Percentiles rank a stretch among this genome's conserved stretches.
Evolutionary conservation across 2,888 invertebrate species (phyloP).

Genomic region (Cheilosia urbana): DNA sequence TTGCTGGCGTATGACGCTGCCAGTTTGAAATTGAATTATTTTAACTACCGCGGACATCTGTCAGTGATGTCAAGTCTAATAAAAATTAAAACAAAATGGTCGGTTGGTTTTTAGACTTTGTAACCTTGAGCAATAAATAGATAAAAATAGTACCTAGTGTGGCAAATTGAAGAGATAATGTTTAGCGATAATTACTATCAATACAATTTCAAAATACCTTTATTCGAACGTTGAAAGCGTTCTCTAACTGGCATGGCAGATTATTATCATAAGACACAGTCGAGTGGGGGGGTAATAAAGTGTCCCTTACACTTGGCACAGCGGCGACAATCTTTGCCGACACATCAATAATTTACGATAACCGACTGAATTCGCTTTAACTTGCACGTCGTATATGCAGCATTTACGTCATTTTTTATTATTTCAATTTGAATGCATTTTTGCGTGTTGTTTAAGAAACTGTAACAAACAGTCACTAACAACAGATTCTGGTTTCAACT

Average conservation of each 20-base stretch:
- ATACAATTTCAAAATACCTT: background rate
- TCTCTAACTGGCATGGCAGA: background rate
- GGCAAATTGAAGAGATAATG: constrained; percentile 2
- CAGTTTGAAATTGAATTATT: background rate
- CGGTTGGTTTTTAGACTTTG: background rate
- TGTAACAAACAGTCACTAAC: no score
- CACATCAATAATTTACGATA: background rate
- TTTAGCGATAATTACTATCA: background rate
- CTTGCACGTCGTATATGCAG: background rate
- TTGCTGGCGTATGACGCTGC: background rate
- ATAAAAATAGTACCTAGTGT: background rate
- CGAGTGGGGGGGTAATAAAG: background rate
- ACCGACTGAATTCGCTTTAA: background rate
- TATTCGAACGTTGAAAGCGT: background rate
- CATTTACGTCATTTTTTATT: no score
- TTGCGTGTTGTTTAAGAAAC: no score
- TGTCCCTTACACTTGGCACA: background rate
- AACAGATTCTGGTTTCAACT: no score
- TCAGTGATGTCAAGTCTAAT: background rate
- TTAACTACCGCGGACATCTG: background rate
- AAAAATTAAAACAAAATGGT: background rate
- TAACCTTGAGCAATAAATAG: constrained; percentile 10
- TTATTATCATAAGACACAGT: constrained; percentile 1
- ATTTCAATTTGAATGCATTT: no score
- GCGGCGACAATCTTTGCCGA: background rate